Evolutionary conservation across 2,888 invertebrate genomes (phyloP).

Genomic region (Athalia cordata): DNA sequence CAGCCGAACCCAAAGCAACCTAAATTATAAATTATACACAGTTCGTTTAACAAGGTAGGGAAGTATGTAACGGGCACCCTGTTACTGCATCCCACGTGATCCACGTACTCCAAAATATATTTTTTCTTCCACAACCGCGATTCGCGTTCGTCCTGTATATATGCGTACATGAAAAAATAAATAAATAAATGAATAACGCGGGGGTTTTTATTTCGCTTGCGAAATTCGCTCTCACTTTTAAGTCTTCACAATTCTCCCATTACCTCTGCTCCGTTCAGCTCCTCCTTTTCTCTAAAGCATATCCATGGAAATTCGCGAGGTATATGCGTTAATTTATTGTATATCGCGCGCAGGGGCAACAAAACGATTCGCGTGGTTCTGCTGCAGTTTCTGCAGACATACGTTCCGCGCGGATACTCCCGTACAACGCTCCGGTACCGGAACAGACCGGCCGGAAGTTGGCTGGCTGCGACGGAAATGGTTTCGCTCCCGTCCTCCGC

Average conservation of each 20-base stretch:
- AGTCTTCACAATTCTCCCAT: too few relatives aligned
- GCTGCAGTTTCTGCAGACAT: constrained; percentile 39
- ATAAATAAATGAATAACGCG: too few relatives aligned
- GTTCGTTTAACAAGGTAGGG: constrained; percentile 35
- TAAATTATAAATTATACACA: constrained; percentile 40
- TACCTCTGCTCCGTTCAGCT: too few relatives aligned
- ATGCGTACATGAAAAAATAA: too few relatives aligned
- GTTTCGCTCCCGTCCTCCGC: constrained; percentile 47
- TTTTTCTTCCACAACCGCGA: too few relatives aligned
- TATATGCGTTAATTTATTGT: constrained; percentile 19
- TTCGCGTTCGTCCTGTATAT: too few relatives aligned
- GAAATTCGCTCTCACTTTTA: too few relatives aligned
- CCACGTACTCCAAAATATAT: too few relatives aligned
- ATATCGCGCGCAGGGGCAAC: not conserved
- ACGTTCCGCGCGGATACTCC: constrained; percentile 54
- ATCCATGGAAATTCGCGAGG: not conserved
- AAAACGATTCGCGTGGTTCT: not conserved
- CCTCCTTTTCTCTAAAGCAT: not conserved
- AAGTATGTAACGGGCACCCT: too few relatives aligned
- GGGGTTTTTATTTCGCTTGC: too few relatives aligned
- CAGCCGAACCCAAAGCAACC: constrained; percentile 33
- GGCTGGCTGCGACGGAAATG: constrained; percentile 58
- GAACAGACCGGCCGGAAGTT: constrained; percentile 59
- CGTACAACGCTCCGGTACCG: constrained; percentile 53
- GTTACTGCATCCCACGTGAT: too few relatives aligned